Evolutionary conservation across 53 echinoderm and acorn worm genomes (phyloP), one percentile per base, ranked within the genome.

Genomic region (Arbacia lixula): DNA sequence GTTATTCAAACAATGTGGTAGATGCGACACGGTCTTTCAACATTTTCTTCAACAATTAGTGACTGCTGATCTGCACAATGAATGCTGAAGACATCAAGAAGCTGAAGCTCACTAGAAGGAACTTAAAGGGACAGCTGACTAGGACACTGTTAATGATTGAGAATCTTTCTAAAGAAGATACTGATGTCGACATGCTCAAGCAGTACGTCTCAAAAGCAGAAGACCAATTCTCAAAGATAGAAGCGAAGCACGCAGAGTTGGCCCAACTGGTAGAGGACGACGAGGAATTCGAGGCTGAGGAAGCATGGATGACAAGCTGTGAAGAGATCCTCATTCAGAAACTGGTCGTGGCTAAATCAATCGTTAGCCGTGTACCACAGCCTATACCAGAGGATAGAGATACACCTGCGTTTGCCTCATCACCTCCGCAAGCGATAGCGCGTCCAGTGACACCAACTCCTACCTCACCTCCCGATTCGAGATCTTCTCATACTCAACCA

Each of bases 181-280:
- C 30, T 5, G 34, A 8, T 3, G 65, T n/a, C 21, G n/a, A 8
- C 38, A 39, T 68, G 69, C 54, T 74, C 2, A 27, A 74, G 54
- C 4, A 74, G 14, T 74, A 74, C 54, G 33, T 74, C 33, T 17
- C 1, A 6, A 76, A 76, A 36, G 76, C 76, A 1, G 55, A 76
- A n/a, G 56, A 76, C 5, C 76, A 76, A 19, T 76, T 76, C 55
- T 4, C 5, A 5, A 35, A 36, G 55, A 20, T 76, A 2, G 76
- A 76, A 33, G 26, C 0, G 6, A 76, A 76, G 20, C 76, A 76
- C 21, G 20, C 10, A 6, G 76, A 76, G 37, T 19, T 74, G 19
- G 34, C 17, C 3, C 3, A 52, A 28, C 1, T 32, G 1, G 33
- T 74, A 16, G 30, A 11, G n/a, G 34, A 74, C 1, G 54, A 74